phyloP scores from a whole-genome alignment of 1,140 invertebrate species.

The Rhysida immarginata region DNA sequence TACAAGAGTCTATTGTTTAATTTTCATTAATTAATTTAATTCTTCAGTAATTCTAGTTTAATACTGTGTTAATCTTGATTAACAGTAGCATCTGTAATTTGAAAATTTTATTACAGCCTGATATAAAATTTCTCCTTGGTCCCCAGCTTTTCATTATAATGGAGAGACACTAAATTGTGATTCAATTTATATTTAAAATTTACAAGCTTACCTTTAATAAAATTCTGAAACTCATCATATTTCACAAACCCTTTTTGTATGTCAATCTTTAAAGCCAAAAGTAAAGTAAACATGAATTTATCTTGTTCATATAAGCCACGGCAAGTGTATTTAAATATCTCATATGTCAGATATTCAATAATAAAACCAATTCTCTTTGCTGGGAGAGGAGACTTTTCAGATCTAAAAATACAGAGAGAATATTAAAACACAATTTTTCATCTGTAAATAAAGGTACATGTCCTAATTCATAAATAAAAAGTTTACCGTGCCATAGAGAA shows the following conservation, averaged over 20 bases:
- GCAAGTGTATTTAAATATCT: slow-evolving; percentile 83
- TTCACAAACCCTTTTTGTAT: slow-evolving; percentile 64
- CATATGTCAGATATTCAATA: slow-evolving; percentile 71
- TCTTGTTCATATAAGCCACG: slow-evolving; percentile 85
- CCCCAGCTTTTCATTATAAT: too few relatives aligned
- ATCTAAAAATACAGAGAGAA: slow-evolving; percentile 31
- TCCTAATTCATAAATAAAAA: too few relatives aligned
- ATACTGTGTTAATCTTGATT: too few relatives aligned
- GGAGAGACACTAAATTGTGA: too few relatives aligned
- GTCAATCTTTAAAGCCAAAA: slow-evolving; percentile 91
- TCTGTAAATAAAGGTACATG: background rate
- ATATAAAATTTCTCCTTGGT: too few relatives aligned
- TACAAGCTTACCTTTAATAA: slow-evolving; percentile 87
- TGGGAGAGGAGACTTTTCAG: slow-evolving; percentile 67
- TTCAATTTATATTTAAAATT: too few relatives aligned
- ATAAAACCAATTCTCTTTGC: slow-evolving; percentile 80
- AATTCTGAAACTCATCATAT: slow-evolving; percentile 83
- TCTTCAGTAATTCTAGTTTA: too few relatives aligned
- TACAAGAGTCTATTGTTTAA: too few relatives aligned
- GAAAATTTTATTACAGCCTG: too few relatives aligned
- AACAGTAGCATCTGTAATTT: too few relatives aligned
- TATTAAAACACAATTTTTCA: too few relatives aligned
- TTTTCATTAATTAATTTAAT: too few relatives aligned
- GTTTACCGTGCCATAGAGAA: slow-evolving; percentile 66
- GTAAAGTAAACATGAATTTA: slow-evolving; percentile 80